These are phyloP conservation scores for Pomatostomus ruficeps DNA, from an alignment of 2,113 vertebrate genomes.

Conservation along the genomic window DNA sequence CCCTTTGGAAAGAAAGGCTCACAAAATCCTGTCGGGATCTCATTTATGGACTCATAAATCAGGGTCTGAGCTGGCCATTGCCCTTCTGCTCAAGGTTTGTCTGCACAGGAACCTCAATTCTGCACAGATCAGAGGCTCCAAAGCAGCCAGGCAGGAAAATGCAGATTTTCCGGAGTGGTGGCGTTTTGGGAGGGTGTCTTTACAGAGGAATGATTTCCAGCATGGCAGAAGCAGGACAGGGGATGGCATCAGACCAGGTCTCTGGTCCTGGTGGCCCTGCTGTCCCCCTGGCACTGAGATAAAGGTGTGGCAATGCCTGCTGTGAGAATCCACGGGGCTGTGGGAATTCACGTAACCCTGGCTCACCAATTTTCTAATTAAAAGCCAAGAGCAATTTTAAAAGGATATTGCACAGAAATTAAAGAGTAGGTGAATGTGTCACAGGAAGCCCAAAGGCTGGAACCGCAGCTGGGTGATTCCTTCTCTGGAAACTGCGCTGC, in stretches of 20 bases:
- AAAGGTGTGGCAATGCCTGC: background rate
- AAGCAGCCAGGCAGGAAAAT: background rate
- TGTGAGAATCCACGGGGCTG: background rate
- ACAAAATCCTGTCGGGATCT: background rate
- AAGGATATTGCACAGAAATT: background rate
- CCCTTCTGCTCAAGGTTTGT: background rate
- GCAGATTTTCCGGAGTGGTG: background rate
- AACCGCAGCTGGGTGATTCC: fast-evolving
- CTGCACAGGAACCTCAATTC: background rate
- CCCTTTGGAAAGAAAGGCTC: background rate
- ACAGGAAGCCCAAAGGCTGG: background rate
- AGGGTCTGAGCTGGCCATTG: background rate
- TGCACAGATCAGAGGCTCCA: background rate
- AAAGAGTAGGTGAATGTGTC: background rate
- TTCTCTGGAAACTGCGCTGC: background rate
- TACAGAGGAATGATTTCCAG: background rate
- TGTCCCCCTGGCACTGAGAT: background rate
- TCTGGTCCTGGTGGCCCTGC: background rate
- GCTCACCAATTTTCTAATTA: background rate
- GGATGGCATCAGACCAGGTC: background rate
- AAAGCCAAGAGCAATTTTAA: background rate
- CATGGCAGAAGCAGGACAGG: background rate
- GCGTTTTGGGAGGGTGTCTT: background rate
- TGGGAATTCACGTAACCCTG: no score
- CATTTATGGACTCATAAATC: background rate